Evolutionary conservation across 2,113 vertebrate genomes (phyloP).

Genomic region (Macaca mulatta): DNA sequence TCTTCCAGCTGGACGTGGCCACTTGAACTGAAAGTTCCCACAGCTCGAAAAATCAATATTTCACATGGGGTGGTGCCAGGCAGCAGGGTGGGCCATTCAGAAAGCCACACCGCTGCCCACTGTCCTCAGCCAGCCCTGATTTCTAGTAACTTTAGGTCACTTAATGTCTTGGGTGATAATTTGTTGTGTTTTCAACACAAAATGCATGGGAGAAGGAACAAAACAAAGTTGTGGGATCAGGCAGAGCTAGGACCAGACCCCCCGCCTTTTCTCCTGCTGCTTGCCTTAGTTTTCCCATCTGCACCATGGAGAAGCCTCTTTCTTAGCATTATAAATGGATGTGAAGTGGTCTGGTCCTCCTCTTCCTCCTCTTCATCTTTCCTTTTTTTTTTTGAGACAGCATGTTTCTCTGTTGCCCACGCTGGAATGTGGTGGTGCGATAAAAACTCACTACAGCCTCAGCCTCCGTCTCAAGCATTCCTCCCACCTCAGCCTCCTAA

Average conservation of each 20-base stretch:
- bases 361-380: background rate
- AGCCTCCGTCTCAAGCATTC: too few relatives aligned
- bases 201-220: background rate
- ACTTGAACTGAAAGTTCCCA: constrained; percentile 28
- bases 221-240: background rate
- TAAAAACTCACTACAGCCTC: too few relatives aligned
- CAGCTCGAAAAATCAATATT: constrained; percentile 7
- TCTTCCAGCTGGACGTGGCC: constrained; percentile 45
- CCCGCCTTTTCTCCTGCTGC: background rate
- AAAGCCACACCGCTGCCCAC: background rate
- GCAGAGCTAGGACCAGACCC: background rate
- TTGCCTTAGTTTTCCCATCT: background rate
- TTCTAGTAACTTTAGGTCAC: constrained; percentile 1
- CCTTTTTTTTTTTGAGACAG: too few relatives aligned
- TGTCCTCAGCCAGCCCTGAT: background rate
- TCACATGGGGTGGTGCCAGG: background rate
- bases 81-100: background rate
- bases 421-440: too few relatives aligned
- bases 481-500: too few relatives aligned
- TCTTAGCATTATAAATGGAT: background rate
- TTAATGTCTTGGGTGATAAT: background rate
- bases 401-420: too few relatives aligned
- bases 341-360: background rate
- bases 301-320: background rate
- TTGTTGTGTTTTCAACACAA: background rate